Conservation (phyloP, 2,113 vertebrate genomes). For the Chlamydotis undulata region DNA sequence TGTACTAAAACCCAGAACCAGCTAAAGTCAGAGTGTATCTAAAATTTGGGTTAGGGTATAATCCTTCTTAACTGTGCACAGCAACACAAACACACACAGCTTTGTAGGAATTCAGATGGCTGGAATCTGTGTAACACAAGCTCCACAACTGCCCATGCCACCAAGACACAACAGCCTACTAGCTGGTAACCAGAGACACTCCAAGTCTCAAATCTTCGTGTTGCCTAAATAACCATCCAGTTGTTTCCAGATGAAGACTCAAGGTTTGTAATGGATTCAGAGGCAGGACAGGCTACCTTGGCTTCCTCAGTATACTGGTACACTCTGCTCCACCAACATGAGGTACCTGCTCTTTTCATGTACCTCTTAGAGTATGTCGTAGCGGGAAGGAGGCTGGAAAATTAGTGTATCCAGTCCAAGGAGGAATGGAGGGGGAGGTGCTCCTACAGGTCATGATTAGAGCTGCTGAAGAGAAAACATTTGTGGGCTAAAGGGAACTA, state of each 20-base stretch:
- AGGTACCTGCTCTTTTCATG: background rate
- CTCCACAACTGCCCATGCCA: background rate
- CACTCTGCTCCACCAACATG: background rate
- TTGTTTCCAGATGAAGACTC: background rate
- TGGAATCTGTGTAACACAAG: background rate
- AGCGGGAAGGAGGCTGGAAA: background rate
- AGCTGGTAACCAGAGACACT: background rate
- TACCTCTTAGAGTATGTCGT: background rate
- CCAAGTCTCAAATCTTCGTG: background rate
- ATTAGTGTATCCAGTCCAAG: background rate
- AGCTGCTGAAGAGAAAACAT: background rate
- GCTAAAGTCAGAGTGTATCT: background rate
- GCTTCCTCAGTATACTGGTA: background rate
- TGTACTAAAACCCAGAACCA: background rate
- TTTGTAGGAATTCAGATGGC: background rate
- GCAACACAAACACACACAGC: background rate
- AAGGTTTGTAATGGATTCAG: background rate
- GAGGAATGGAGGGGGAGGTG: background rate
- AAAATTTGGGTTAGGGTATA: background rate
- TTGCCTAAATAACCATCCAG: background rate
- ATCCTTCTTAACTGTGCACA: background rate
- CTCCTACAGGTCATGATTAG: background rate
- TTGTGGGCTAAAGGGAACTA: background rate
- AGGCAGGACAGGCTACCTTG: background rate
- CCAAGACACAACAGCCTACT: background rate